These are phyloP conservation scores for Creontiades dilutus DNA, from an alignment of 2,888 invertebrate species.

Conservation along the genomic window DNA sequence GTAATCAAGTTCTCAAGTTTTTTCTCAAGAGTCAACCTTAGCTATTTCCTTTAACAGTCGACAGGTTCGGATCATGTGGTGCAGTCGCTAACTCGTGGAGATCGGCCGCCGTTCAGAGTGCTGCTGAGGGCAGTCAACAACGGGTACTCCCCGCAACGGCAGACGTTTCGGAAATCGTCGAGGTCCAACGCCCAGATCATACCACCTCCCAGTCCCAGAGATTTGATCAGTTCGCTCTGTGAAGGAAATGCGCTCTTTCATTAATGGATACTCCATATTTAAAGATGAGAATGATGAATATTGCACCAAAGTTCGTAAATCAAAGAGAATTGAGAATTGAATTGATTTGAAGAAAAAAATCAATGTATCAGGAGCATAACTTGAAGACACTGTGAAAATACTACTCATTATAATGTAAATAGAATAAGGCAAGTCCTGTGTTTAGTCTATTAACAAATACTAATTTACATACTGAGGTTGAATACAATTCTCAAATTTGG, in stretches of 20 bases:
- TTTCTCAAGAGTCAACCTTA: not conserved
- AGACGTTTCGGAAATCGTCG: slow-evolving; percentile 85
- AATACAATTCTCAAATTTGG: too few species aligned
- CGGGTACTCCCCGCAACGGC: slow-evolving; percentile 85
- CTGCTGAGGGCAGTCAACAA: slow-evolving; percentile 83
- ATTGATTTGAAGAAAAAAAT: too few species aligned
- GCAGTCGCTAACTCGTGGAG: slow-evolving; percentile 6
- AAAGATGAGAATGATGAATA: too few species aligned
- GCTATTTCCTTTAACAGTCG: not conserved
- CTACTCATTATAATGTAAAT: too few species aligned
- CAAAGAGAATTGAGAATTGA: too few species aligned
- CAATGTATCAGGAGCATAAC: too few species aligned
- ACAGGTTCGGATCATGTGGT: not conserved
- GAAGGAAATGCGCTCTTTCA: too few species aligned
- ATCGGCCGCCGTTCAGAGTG: not conserved
- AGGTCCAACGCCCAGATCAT: slow-evolving; percentile 90
- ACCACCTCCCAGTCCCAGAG: slow-evolving; percentile 84
- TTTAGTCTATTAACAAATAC: too few species aligned
- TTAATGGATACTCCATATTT: not conserved
- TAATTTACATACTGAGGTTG: too few species aligned
- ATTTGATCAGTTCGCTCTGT: slow-evolving; percentile 82
- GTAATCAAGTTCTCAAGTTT: slow-evolving; percentile 17
- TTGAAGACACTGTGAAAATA: too few species aligned
- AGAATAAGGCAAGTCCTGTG: too few species aligned
- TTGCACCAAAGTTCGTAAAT: too few species aligned